Percentiles rank a stretch among this genome's conserved stretches.
phyloP scores from a whole-genome alignment of 2,797 vertebrate genomes.

The Carcharodon carcharias region DNA sequence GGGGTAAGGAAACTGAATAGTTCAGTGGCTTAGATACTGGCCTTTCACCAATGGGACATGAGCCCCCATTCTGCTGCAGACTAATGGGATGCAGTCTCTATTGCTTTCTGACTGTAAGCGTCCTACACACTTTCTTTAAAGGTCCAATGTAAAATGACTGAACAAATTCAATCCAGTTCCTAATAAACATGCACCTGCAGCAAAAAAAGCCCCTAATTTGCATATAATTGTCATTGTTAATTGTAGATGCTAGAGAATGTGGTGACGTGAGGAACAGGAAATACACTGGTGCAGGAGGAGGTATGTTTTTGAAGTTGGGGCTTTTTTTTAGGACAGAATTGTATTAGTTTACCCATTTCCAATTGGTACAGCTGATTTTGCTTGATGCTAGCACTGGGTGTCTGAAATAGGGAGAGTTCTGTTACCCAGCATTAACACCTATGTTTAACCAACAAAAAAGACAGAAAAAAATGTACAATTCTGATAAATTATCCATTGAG shows the following conservation, averaged over 20 bases:
- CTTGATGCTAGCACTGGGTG: neutral
- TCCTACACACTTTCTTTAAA: neutral
- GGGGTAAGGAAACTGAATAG: neutral
- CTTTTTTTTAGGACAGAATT: neutral
- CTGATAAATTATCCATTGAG: neutral
- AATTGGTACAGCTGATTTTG: neutral
- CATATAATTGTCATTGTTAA: too few species aligned
- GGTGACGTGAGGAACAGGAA: neutral
- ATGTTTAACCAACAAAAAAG: neutral
- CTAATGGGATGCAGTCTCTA: neutral
- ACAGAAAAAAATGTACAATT: neutral
- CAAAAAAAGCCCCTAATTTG: neutral
- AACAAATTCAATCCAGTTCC: neutral
- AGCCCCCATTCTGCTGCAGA: neutral
- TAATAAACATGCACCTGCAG: neutral
- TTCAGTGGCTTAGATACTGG: neutral
- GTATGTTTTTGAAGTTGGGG: neutral
- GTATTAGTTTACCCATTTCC: neutral
- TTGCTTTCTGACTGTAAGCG: neutral
- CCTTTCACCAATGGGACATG: neutral
- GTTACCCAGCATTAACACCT: neutral
- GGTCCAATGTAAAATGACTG: neutral
- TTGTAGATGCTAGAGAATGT: neutral
- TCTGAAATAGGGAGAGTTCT: neutral
- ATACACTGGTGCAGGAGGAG: neutral